Evolutionary conservation across 2,797 vertebrate species (phyloP), one percentile per base, ranked within the genome.

Genomic region (Cetoscarus ocellatus): DNA sequence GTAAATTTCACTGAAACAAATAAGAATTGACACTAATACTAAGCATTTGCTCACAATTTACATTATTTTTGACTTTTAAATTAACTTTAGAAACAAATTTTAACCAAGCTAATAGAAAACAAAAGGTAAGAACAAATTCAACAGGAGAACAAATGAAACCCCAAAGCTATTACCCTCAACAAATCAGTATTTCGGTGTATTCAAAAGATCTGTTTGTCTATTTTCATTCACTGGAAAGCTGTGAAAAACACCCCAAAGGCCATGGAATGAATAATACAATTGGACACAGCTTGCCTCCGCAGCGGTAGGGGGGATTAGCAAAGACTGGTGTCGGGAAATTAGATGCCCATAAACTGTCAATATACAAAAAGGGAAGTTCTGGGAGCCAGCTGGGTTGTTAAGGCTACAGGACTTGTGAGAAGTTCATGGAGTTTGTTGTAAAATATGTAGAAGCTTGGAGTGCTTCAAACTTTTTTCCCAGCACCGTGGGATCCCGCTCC

Each of bases 261-360:
- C 68, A 73, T 73, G 61, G 51, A 73, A 74, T 82, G 65, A 86
- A 81, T 82, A 72, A 78, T 48, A 69, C 45, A 81, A 78, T 82
- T 79, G 71, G 71, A 79, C 43, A 36, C 76, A 82, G 79, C 63
- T 45, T 73, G 62, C 70, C 75, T 15, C 79, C 75, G 71, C 53
- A 69, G 75, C 70, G 74, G 55, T 50, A 63, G 60, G 45, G 62
- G 70, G 67, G 62, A 72, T 76, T 61, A 76, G 55, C 57, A 51
- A 66, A 39, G 54, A 73, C 74, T 40, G 40, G 66, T 51, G 71
- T 17, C 45, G 42, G 70, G 53, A 86, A 85, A 86, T 80, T 39
- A 80, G 63, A 77, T 84, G 70, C 69, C 66, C 67, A 80, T 88
- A 84, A 88, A 88, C 75, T 77, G 61, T 78, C 79, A 81, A 73